phyloP scores from a whole-genome alignment of 2,797 vertebrate species.

The Phoeniculus purpureus region DNA sequence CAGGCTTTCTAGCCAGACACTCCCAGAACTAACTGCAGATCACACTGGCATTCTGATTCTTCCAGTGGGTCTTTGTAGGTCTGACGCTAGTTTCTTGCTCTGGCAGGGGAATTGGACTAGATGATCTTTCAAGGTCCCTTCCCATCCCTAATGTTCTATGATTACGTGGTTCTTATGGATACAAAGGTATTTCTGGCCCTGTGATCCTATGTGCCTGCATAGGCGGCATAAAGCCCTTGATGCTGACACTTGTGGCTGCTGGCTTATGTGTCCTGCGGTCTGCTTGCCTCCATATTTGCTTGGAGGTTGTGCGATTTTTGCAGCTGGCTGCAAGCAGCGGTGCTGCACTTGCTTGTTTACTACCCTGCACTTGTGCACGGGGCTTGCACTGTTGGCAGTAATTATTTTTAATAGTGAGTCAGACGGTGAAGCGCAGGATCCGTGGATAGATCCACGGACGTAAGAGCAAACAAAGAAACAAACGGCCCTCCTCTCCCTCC shows the following conservation, averaged over 20 bases:
- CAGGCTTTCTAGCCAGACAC: background rate
- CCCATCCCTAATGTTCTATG: too few species aligned
- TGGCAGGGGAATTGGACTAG: too few species aligned
- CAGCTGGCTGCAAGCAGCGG: background rate
- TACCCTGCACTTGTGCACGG: conserved; percentile 22
- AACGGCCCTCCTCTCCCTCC: conserved; percentile 16
- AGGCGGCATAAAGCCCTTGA: background rate
- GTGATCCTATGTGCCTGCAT: fast-evolving
- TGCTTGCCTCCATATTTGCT: background rate
- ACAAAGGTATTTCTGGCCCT: background rate
- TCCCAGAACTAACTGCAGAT: background rate
- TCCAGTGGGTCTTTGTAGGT: background rate
- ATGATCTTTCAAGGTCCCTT: too few species aligned
- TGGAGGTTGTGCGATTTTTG: conserved; percentile 19
- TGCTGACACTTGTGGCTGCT: background rate
- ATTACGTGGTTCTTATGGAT: background rate
- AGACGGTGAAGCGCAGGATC: conserved; percentile 41
- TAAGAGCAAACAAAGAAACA: conserved; percentile 56
- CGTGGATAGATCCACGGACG: background rate
- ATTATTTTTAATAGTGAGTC: conserved; percentile 52
- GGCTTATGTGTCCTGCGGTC: background rate
- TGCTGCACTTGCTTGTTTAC: conserved; percentile 18
- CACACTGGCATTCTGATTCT: background rate
- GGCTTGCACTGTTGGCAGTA: conserved; percentile 52
- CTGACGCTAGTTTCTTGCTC: background rate